Conservation (phyloP, 2,113 vertebrate genomes). For the Entosphenus tridentatus region DNA sequence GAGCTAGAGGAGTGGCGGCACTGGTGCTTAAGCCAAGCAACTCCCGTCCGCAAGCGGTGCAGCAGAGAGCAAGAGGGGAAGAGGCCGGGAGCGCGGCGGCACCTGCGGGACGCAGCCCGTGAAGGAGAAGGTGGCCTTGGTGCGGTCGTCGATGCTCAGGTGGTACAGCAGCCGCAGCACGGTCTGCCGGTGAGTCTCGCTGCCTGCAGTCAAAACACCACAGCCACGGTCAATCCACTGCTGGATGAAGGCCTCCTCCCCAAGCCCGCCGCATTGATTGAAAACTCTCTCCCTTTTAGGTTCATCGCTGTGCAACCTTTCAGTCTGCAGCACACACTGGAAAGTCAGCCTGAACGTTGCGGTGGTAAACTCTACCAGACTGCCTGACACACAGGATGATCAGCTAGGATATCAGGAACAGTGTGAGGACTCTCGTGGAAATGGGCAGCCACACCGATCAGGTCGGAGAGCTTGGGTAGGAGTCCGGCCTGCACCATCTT, state of each 20-base stretch:
- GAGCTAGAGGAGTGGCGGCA: too few species aligned
- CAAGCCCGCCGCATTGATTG: too few species aligned
- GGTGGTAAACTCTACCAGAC: neutral
- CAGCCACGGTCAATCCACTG: too few species aligned
- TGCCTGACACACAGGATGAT: constrained; percentile 6
- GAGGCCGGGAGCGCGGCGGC: constrained; percentile 11
- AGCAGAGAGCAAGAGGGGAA: too few species aligned
- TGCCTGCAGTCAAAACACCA: too few species aligned
- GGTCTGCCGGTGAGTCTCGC: constrained; percentile 40
- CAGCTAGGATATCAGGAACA: neutral
- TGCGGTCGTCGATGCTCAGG: constrained; percentile 69
- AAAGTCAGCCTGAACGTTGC: neutral
- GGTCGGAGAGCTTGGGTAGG: constrained; percentile 47
- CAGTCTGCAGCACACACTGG: neutral
- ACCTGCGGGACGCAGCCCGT: constrained; percentile 84
- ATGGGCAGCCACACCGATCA: constrained; percentile 34
- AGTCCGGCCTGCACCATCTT: constrained; percentile 76
- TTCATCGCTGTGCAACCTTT: neutral
- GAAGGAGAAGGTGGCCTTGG: constrained; percentile 71
- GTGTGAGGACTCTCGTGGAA: too few species aligned
- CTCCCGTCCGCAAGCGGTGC: too few species aligned
- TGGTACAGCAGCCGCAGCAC: constrained; percentile 76
- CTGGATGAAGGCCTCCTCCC: too few species aligned
- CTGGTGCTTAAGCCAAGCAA: too few species aligned
- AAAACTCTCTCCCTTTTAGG: neutral